Percentiles rank a stretch among this genome's conserved stretches.
Evolutionary conservation across 2,888 invertebrate genomes (phyloP).

Genomic region (Cryptocheilus praepositus): DNA sequence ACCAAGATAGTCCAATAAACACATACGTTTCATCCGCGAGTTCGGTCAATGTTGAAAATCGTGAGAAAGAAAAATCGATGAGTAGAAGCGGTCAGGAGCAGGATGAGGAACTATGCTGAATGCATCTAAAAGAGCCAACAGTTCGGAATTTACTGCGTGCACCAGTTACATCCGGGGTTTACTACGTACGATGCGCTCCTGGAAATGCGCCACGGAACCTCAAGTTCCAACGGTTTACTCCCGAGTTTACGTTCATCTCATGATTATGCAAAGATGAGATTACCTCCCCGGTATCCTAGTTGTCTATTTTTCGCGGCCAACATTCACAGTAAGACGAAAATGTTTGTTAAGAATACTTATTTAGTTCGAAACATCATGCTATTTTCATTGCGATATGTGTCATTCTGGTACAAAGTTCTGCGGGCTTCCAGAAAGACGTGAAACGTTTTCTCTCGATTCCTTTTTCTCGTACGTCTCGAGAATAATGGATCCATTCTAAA

Average conservation of each 20-base stretch:
- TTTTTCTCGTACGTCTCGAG: too few species aligned
- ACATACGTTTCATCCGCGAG: slow-evolving; percentile 15
- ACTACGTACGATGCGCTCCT: not conserved
- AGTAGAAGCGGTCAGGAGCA: not conserved
- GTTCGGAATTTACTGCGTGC: slow-evolving; percentile 18
- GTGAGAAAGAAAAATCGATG: slow-evolving; percentile 23
- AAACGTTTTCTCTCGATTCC: too few species aligned
- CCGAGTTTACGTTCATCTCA: slow-evolving; percentile 1
- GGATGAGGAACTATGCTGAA: slow-evolving; percentile 6
- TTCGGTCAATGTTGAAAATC: not conserved
- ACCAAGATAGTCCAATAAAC: slow-evolving; percentile 19
- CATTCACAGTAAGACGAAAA: too few species aligned
- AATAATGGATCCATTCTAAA: too few species aligned
- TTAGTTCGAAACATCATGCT: not conserved
- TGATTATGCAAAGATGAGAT: slow-evolving; percentile 1
- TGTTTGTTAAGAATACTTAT: too few species aligned
- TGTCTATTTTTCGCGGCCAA: too few species aligned
- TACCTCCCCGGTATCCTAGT: too few species aligned
- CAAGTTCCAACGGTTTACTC: too few species aligned
- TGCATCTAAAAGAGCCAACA: not conserved
- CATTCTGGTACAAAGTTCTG: too few species aligned
- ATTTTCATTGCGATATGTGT: not conserved
- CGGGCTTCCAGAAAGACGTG: too few species aligned
- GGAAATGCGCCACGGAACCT: not conserved
- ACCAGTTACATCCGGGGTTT: slow-evolving; percentile 9